These are phyloP conservation scores for Lordiphosa andalusiaca DNA, from an alignment of 2,888 invertebrate genomes.

Conservation along the genomic window DNA sequence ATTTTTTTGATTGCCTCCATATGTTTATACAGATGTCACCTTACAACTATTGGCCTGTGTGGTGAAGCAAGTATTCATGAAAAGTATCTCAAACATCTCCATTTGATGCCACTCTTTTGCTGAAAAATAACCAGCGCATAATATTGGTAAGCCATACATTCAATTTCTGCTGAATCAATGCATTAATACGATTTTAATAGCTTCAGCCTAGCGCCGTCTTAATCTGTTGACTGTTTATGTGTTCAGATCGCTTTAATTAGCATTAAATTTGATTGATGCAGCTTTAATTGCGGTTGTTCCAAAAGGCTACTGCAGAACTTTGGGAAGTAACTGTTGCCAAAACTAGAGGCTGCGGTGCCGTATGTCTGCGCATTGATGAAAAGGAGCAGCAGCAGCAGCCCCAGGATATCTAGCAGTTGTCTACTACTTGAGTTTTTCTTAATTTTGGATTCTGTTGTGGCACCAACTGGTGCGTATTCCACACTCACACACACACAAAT, in stretches of 20 bases:
- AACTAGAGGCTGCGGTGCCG: constrained; percentile 15
- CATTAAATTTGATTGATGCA: constrained; percentile 72
- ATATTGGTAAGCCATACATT: no score
- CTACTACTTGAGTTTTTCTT: constrained; percentile 8
- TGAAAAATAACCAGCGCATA: no score
- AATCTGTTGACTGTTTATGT: constrained; percentile 18
- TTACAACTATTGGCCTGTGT: no score
- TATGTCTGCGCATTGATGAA: constrained; percentile 9
- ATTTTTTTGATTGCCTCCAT: no score
- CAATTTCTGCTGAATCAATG: no score
- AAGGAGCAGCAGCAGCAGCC: background rate
- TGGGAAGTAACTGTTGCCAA: constrained; percentile 34
- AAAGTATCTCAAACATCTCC: no score
- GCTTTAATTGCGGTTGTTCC: constrained; percentile 37
- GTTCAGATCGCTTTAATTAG: constrained; percentile 31
- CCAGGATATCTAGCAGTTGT: constrained; percentile 13
- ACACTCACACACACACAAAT: background rate
- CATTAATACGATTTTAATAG: constrained; percentile 64
- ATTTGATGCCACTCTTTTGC: no score
- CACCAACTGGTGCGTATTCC: constrained; percentile 36
- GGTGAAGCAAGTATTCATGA: no score
- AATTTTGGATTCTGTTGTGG: constrained; percentile 27
- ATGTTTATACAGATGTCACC: no score
- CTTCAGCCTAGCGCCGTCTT: constrained; percentile 43
- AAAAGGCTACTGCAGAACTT: constrained; percentile 41